These are phyloP conservation scores for Myotis pilosus DNA, from an alignment of 2,797 vertebrate genomes.

Conservation along the genomic window DNA sequence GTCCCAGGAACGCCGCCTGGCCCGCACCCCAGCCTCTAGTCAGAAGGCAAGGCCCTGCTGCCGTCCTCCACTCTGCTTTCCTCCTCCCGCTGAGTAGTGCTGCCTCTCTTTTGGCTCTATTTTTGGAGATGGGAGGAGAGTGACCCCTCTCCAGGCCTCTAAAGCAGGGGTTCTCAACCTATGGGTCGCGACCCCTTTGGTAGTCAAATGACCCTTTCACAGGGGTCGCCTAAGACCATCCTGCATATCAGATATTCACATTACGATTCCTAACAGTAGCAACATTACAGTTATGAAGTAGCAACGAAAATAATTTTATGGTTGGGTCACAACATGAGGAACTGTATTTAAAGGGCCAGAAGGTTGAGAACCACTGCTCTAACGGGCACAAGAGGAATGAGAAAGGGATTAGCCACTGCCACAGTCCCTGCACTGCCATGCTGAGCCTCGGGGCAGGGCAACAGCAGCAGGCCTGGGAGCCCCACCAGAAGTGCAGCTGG, in stretches of 20 bases:
- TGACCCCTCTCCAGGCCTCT: background rate
- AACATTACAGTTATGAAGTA: too few relatives aligned
- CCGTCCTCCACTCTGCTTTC: background rate
- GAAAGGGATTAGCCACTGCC: background rate
- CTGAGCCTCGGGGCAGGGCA: background rate
- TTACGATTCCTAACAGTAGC: too few relatives aligned
- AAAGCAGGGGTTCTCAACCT: background rate
- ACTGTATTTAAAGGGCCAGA: too few relatives aligned
- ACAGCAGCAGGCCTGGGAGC: background rate
- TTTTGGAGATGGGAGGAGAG: conserved; percentile 33
- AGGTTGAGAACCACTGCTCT: background rate
- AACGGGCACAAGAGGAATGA: background rate
- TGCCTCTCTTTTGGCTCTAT: conserved; percentile 39
- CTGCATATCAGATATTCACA: too few relatives aligned
- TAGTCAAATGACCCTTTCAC: too few relatives aligned
- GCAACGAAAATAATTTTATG: too few relatives aligned
- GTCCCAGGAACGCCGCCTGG: background rate
- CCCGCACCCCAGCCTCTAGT: background rate
- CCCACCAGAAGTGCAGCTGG: background rate
- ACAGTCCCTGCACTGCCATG: background rate
- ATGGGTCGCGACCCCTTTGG: too few relatives aligned
- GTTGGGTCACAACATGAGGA: too few relatives aligned
- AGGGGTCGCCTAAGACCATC: too few relatives aligned
- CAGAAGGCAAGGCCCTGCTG: background rate
- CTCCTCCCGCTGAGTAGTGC: background rate